These are phyloP conservation scores for Ictalurus punctatus DNA, from an alignment of 2,113 vertebrate genomes.

Conservation along the genomic window DNA sequence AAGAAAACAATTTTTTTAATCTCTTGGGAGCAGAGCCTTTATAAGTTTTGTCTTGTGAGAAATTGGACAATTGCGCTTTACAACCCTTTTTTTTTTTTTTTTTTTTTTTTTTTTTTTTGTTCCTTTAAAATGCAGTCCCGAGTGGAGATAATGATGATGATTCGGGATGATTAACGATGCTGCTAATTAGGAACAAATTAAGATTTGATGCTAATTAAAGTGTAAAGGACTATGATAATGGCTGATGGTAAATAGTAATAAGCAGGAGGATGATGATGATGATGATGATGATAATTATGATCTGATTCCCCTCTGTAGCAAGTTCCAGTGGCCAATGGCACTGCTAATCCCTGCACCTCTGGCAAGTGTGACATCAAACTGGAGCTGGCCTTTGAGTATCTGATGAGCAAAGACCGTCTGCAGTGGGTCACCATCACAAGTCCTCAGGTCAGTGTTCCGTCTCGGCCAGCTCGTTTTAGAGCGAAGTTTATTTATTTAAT, in stretches of 20 bases:
- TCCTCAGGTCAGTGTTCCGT: conserved; percentile 80
- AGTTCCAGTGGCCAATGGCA: conserved; percentile 86
- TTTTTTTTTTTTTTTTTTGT: neutral
- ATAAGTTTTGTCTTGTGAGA: neutral
- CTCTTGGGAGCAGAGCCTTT: neutral
- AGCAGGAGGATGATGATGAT: neutral
- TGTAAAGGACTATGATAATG: conserved; percentile 1
- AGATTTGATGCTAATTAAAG: conserved; percentile 15
- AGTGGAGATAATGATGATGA: conserved; percentile 6
- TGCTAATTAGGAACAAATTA: conserved; percentile 15
- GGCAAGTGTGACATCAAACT: conserved; percentile 89
- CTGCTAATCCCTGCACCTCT: conserved; percentile 77
- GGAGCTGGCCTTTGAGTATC: conserved; percentile 96
- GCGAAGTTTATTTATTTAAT: neutral
- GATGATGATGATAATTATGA: conserved; percentile 3
- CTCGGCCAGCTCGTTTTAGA: neutral
- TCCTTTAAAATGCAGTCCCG: neutral
- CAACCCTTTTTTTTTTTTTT: neutral
- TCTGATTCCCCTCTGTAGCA: conserved; percentile 63
- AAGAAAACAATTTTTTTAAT: no score
- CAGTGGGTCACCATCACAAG: conserved; percentile 99
- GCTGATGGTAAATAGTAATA: conserved; percentile 7
- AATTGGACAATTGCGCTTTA: neutral
- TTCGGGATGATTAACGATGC: conserved; percentile 28
- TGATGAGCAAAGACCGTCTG: conserved; percentile 97